Base-by-base conservation (phyloP, 2,888 invertebrate species). In the Erebia epiphron region DNA sequence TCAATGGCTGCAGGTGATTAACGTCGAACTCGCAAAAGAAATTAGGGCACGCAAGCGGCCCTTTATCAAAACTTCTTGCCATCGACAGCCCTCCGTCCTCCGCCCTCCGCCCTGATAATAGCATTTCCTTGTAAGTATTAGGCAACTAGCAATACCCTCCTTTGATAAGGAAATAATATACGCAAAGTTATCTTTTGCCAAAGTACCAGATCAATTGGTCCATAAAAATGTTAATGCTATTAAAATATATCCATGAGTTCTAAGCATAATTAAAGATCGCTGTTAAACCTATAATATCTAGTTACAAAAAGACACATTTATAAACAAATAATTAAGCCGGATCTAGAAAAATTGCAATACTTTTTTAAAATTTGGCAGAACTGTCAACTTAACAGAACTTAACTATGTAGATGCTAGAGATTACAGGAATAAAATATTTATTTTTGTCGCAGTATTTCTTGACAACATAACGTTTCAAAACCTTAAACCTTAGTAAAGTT, bases 71-170 rank as follows among this genome's bases (percentile, higher is more conserved):
- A 74, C 62, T 76, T 77, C 67, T 62, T 70, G 70, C 69, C 73
- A 73, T 73, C 74, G 77, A 77, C 77, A 74, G 72, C 68, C 72
- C 69, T 56, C 69, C 70, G 58, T 61, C 65, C 76, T 69, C n/a
- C n/a, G n/a, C n/a, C n/a, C 54, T 61, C 61, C 46, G 46, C 46
- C 46, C 46, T 76, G 78, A 79, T 82, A 82, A 82, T 78, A 78
- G 79, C 76, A 66, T 80, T 80, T 78, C 77, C 77, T 71, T 79
- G 81, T 80, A 79, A 74, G 67, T 65, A 79, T 78, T 78, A 76
- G 79, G 76, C 21, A 49, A 62, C 1, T 43, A 41, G 41, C 41
- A 8, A 35, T 1, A 9, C 16, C 5, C 10, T 18, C 43, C 13
- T 1, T 49, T 8, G 18, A 11, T 4, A 5, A 4, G 21, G 46